phyloP scores from a whole-genome alignment of 2,888 invertebrate genomes.

The Scaptomyza caliginosa region DNA sequence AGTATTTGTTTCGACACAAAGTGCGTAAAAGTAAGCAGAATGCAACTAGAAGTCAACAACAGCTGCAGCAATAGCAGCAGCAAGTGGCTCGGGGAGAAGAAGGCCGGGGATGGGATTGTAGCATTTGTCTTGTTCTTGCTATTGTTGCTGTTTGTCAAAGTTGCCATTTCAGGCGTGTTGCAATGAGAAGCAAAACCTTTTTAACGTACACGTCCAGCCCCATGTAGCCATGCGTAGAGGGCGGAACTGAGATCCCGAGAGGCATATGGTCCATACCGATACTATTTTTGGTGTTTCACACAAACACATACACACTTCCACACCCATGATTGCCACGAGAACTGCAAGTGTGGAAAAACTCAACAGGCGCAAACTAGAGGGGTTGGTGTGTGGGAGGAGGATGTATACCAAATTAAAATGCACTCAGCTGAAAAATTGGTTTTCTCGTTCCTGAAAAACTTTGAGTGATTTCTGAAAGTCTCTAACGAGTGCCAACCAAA shows the following conservation, averaged over 20 bases:
- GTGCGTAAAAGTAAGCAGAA: slow-evolving; percentile 37
- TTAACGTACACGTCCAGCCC: slow-evolving; percentile 40
- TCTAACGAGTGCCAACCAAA: slow-evolving; percentile 55
- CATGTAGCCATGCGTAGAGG: background rate
- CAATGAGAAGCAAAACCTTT: slow-evolving; percentile 78
- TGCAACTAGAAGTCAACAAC: slow-evolving; percentile 42
- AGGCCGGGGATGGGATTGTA: background rate
- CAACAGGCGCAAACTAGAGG: slow-evolving; percentile 47
- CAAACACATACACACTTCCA: background rate
- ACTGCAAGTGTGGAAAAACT: slow-evolving; percentile 44
- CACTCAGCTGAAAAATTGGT: slow-evolving; percentile 84
- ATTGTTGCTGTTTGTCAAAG: slow-evolving; percentile 75
- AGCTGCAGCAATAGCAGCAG: slow-evolving; percentile 11
- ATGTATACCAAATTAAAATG: slow-evolving; percentile 83
- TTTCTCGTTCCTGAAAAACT: slow-evolving; percentile 78
- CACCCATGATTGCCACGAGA: slow-evolving; percentile 4
- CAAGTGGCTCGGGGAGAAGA: slow-evolving; percentile 21
- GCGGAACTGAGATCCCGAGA: background rate
- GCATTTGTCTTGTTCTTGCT: slow-evolving; percentile 39
- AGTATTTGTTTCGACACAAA: slow-evolving; percentile 41
- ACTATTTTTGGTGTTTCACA: slow-evolving; percentile 29
- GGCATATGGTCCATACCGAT: slow-evolving; percentile 15
- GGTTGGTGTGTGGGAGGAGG: slow-evolving; percentile 5
- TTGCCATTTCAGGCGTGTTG: slow-evolving; percentile 76
- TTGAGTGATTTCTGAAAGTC: slow-evolving; percentile 76